Evolutionary conservation across 2,113 vertebrate genomes (phyloP), one percentile per base, ranked within the genome.

Genomic region (Charadrius vociferus): DNA sequence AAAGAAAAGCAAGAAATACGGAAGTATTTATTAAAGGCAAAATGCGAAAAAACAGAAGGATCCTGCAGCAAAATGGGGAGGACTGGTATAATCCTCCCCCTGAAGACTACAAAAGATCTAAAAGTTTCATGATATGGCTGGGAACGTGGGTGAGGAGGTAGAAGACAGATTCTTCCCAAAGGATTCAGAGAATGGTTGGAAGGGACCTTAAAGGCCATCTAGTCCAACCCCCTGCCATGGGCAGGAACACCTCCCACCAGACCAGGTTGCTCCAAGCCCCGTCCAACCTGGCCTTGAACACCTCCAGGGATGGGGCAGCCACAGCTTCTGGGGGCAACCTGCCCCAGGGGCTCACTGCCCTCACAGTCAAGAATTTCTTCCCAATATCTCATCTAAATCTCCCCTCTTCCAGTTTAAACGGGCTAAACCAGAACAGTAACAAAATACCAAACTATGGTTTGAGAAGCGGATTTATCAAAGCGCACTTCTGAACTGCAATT

Each of bases 401-500:
- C 23, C 23, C n/a, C n/a, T 61, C 21, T 61, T 36, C 11, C 22
- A 24, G 6, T 11, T 10, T 61, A 16, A 36, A 50, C 5, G 21
- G 10, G 22, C 49, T 50, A 50, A 50, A 50, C 49, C 49, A 50
- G 12, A 23, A 50, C 49, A 50, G 32, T 34, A 49, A 65, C 9
- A 37, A 81, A 83, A 83, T 5, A 36, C 24, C n/a, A 73, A 80
- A 22, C 62, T 6, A 22, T 3, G 20, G 13, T 18, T 61, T 19
- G 6, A 74, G 13, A 72, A 50, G 2, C 2, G 2, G 2, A 30
- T 55, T 73, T 55, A 29, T 9, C 21, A 24, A 26, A 88, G 29
- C 14, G 6, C 5, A 2, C 6, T 19, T 74, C 43, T 30, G 37
- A 75, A 59, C 0, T 37, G 17, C n/a, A 71, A 0, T 1, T 18